These are phyloP conservation scores for Megalops atlanticus DNA, from an alignment of 2,113 vertebrate genomes.

Conservation along the genomic window DNA sequence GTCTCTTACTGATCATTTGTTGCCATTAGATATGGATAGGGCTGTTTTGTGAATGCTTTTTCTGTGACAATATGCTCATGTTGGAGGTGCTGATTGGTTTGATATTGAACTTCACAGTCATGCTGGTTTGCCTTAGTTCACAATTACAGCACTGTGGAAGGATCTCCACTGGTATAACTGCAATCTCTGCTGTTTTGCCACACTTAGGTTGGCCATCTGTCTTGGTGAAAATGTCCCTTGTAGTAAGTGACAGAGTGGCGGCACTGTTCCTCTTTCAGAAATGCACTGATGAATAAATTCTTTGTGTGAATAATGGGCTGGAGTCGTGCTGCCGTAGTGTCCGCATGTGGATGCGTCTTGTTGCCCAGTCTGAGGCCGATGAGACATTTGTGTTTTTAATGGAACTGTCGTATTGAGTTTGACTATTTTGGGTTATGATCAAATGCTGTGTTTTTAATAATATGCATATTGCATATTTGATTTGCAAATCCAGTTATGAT, in stretches of 20 bases:
- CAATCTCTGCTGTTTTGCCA: background rate
- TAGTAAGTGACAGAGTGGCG: background rate
- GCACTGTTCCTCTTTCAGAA: conserved; percentile 4
- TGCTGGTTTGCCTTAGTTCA: background rate
- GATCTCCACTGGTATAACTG: background rate
- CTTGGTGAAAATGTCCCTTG: conserved; percentile 2
- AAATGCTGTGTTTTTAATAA: background rate
- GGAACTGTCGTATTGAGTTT: too few relatives aligned
- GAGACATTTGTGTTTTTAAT: too few relatives aligned
- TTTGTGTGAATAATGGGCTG: background rate
- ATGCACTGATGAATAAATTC: background rate
- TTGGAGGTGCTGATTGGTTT: background rate
- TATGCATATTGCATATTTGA: too few relatives aligned
- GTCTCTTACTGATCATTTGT: too few relatives aligned
- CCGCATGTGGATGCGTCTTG: background rate
- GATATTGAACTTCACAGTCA: background rate
- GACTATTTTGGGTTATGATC: too few relatives aligned
- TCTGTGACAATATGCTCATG: background rate
- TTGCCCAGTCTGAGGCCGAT: too few relatives aligned
- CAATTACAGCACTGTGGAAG: background rate
- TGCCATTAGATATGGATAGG: too few relatives aligned
- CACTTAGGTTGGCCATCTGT: conserved; percentile 23
- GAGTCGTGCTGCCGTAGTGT: background rate
- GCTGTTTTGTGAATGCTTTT: background rate
- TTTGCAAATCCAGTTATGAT: background rate